Conservation (phyloP, 2,888 invertebrate species). For the Ferdinandea cuprea region DNA sequence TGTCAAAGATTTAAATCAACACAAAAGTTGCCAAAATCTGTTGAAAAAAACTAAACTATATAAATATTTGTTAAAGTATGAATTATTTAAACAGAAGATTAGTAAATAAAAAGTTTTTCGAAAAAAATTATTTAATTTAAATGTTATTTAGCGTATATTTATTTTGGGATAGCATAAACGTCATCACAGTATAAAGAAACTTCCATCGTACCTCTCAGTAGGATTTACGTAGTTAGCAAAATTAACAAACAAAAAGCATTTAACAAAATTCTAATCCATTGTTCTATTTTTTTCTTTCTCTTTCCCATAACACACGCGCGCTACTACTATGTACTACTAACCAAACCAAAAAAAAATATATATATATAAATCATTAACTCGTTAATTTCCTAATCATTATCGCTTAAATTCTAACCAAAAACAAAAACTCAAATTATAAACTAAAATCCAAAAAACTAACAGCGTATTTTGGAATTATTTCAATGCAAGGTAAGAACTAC, state of each 20-base stretch:
- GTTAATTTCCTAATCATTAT: constrained; percentile 55
- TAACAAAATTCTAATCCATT: constrained; percentile 73
- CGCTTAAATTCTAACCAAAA: constrained; percentile 68
- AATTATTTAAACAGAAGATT: too few relatives aligned
- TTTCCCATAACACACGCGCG: constrained; percentile 75
- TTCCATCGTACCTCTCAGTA: too few relatives aligned
- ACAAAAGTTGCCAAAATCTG: too few relatives aligned
- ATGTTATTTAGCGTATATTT: constrained; percentile 5
- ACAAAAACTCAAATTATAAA: constrained; percentile 75
- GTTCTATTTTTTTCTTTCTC: constrained; percentile 75
- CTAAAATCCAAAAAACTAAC: constrained; percentile 82
- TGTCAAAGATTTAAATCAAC: too few relatives aligned
- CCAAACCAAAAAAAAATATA: constrained; percentile 54
- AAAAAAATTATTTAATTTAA: too few relatives aligned
- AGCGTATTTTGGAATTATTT: constrained; percentile 99
- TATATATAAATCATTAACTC: constrained; percentile 49
- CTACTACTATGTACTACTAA: constrained; percentile 72
- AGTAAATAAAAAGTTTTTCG: too few relatives aligned
- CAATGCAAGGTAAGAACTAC: constrained; percentile 96
- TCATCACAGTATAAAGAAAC: too few relatives aligned
- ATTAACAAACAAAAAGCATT: constrained; percentile 51
- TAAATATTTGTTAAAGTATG: too few relatives aligned
- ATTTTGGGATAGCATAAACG: neutral
- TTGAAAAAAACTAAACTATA: too few relatives aligned
- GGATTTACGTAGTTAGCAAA: constrained; percentile 47